Conservation (phyloP, 2,113 vertebrate genomes). For the Pluvianellus socialis region DNA sequence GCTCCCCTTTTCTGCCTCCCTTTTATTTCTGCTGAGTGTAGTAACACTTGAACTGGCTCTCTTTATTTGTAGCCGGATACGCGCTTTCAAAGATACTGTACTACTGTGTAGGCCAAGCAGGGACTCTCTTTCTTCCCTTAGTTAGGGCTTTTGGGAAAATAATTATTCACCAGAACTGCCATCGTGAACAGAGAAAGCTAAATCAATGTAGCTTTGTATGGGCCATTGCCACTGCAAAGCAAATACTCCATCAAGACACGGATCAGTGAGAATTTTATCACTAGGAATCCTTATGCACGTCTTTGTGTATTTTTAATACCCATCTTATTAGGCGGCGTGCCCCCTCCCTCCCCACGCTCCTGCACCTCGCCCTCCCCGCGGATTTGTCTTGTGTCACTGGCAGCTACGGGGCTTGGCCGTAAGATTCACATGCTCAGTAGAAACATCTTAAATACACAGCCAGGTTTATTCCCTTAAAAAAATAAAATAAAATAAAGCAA, state of each 20-base stretch:
- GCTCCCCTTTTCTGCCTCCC: slow-evolving; percentile 24
- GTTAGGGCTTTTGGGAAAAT: slow-evolving; percentile 57
- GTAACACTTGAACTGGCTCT: slow-evolving; percentile 50
- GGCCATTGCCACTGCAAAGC: slow-evolving; percentile 57
- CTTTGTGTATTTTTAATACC: slow-evolving; percentile 50
- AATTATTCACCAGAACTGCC: slow-evolving; percentile 61
- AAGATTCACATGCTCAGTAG: neutral
- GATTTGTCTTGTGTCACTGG: neutral
- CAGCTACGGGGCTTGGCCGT: neutral
- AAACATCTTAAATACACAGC: neutral
- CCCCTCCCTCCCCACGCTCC: neutral
- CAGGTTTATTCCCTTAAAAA: neutral
- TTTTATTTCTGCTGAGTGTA: slow-evolving; percentile 55
- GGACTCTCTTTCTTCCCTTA: slow-evolving; percentile 47
- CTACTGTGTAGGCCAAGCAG: slow-evolving; percentile 44
- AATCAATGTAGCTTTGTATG: slow-evolving; percentile 63
- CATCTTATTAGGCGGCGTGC: neutral
- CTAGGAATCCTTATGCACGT: slow-evolving; percentile 36
- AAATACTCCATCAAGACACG: slow-evolving; percentile 63
- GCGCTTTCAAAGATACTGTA: slow-evolving; percentile 56
- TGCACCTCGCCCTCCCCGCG: neutral
- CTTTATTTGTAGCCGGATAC: slow-evolving; percentile 47
- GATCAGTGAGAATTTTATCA: slow-evolving; percentile 56
- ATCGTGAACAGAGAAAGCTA: slow-evolving; percentile 43
- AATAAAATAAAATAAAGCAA: neutral